Conservation (phyloP, 2,113 vertebrate genomes). For the Regulus satrapa region DNA sequence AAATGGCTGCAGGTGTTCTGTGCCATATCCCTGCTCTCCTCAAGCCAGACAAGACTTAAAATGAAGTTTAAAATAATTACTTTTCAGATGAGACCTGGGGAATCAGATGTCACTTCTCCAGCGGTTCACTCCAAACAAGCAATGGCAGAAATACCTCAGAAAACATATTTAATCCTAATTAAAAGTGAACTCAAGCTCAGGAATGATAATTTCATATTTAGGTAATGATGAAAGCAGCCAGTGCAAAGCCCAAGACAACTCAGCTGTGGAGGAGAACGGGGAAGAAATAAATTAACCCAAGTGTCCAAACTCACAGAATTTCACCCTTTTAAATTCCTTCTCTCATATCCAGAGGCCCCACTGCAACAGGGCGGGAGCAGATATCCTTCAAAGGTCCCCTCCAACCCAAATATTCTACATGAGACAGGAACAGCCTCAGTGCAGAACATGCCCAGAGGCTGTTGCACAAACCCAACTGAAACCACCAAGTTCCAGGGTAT, state of each 20-base stretch:
- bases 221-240: background rate
- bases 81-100: background rate
- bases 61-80: background rate
- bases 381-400: background rate
- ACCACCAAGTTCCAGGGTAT: accelerated
- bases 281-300: background rate
- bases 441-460: background rate
- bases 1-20: background rate
- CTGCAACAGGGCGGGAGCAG: background rate
- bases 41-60: background rate
- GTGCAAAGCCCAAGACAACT: background rate
- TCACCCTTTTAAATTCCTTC: background rate
- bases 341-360: background rate
- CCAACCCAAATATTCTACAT: background rate
- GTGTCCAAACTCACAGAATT: background rate
- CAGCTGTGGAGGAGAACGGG: background rate
- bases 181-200: background rate
- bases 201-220: background rate
- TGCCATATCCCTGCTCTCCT: accelerated
- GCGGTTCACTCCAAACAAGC: background rate
- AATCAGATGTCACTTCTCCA: background rate
- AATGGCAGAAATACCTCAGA: background rate
- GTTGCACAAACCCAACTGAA: background rate
- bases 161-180: background rate
- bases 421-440: background rate